Evolutionary conservation across 2,888 invertebrate genomes (phyloP), one percentile per base, ranked within the genome.

Genomic region (Plagodis pulveraria): DNA sequence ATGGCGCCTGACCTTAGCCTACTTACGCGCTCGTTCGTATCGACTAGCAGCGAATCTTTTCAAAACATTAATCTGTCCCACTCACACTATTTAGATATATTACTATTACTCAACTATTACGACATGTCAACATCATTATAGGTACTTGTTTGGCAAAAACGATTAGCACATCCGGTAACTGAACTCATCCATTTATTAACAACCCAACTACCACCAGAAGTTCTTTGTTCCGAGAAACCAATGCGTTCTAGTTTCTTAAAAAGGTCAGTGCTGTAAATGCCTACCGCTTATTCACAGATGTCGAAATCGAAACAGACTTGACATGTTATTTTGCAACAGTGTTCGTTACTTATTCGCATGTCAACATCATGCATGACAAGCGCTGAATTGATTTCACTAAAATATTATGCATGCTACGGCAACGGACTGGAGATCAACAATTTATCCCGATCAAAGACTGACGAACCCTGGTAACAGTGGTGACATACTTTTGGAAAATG

Each of bases 1-100:
- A 89, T 90, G 86, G 87, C 84, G 81, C 61, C 66, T 82, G 86
- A 89, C 91, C 91, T 91, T 91, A 87, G 86, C 91, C 91, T 86
- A 91, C 85, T 87, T 91, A 89, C 70, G 71, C 87, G 82, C 78
- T 89, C 87, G 84, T 80, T 89, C 80, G 86, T 69, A 87, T 84
- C 89, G 83, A 84, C 80, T 80, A 78, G 81, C 84, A 72, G 81
- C 79, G 77, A 81, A 87, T 90, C 86, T 88, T 85, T 89, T 86
- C 80, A 85, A 87, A 86, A 84, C 83, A 76, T 73, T 73, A 70
- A 69, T 73, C 73, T 70, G 63, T 76, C 81, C 76, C 77, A 73
- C 71, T 78, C 72, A 47, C 70, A 52, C 65, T 70, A 58, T 66
- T 56, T 12, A 40, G 38, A 58, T 52, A 56, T 38, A 40, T 40